phyloP scores from a whole-genome alignment of 2,888 invertebrate genomes.

The Drosophila parthenogenetica region DNA sequence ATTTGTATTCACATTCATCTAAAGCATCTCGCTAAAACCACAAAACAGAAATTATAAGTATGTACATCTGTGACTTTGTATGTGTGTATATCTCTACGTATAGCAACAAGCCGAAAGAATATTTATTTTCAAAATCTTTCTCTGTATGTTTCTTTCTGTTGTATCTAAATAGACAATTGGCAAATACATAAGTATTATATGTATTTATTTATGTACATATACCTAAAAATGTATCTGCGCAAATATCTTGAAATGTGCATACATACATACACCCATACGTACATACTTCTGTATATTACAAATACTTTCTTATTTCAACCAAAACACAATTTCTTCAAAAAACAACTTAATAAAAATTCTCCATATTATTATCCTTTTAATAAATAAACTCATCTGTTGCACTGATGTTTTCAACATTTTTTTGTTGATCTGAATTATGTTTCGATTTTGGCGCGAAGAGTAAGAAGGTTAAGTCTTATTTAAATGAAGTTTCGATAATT shows the following conservation, averaged over 20 bases:
- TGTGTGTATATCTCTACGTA: slow-evolving; percentile 23
- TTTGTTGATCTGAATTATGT: too few relatives aligned
- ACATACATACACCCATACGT: not conserved
- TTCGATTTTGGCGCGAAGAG: too few relatives aligned
- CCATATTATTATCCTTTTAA: not conserved
- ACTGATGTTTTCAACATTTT: too few relatives aligned
- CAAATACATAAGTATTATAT: slow-evolving; percentile 15
- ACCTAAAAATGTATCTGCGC: slow-evolving; percentile 3
- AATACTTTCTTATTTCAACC: not conserved
- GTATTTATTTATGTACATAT: slow-evolving; percentile 7
- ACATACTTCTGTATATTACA: not conserved
- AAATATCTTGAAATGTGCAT: not conserved
- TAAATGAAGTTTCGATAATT: too few relatives aligned
- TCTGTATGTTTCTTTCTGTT: slow-evolving; percentile 18
- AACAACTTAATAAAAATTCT: not conserved
- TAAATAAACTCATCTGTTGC: not conserved
- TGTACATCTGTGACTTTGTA: slow-evolving; percentile 6
- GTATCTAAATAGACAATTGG: slow-evolving; percentile 22
- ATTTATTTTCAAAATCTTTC: slow-evolving; percentile 48
- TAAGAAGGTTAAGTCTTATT: too few relatives aligned
- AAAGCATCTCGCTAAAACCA: slow-evolving; percentile 27
- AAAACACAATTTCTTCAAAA: slow-evolving; percentile 4
- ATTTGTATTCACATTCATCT: slow-evolving; percentile 8
- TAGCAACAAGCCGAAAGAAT: slow-evolving; percentile 40
- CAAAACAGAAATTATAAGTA: slow-evolving; percentile 24